Evolutionary conservation across 2,797 vertebrate genomes (phyloP).

Genomic region (Paedocypris micromegethes): DNA sequence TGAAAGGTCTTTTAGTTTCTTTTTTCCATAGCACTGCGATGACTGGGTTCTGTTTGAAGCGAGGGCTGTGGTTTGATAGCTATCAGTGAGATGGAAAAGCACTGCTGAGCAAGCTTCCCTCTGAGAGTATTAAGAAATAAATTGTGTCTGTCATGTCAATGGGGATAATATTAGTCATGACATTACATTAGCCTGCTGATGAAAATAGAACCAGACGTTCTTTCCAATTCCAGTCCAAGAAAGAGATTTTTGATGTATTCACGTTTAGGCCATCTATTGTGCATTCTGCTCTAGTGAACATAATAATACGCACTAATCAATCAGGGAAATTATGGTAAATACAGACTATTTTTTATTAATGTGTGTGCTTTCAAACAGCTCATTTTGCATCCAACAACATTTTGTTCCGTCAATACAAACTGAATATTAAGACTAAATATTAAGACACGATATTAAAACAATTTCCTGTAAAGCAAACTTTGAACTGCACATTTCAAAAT

Average conservation of each 20-base stretch:
- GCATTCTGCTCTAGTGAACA: constrained; percentile 16
- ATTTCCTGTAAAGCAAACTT: too few species aligned
- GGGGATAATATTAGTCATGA: constrained; percentile 54
- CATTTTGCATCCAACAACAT: too few species aligned
- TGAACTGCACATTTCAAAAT: too few species aligned
- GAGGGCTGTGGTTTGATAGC: constrained; percentile 41
- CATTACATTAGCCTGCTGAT: constrained; percentile 52
- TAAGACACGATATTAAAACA: too few species aligned
- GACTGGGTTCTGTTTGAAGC: constrained; percentile 38
- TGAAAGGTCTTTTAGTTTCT: constrained; percentile 16
- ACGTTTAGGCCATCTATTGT: constrained; percentile 3
- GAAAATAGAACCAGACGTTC: constrained; percentile 48
- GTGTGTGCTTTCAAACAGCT: background rate
- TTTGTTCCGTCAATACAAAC: too few species aligned
- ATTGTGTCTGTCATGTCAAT: constrained; percentile 53
- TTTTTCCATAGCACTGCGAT: constrained; percentile 23
- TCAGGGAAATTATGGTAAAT: constrained; percentile 12
- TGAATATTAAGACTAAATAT: too few species aligned
- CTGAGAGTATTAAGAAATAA: constrained; percentile 52
- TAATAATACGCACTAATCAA: constrained; percentile 25
- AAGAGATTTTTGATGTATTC: constrained; percentile 21
- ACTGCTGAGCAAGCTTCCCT: constrained; percentile 44
- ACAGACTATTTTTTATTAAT: background rate
- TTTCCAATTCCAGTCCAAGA: constrained; percentile 40
- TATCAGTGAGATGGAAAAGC: constrained; percentile 44